Evolutionary conservation across 2,888 invertebrate species (phyloP).

Genomic region (Synanthedon formicaeformis): DNA sequence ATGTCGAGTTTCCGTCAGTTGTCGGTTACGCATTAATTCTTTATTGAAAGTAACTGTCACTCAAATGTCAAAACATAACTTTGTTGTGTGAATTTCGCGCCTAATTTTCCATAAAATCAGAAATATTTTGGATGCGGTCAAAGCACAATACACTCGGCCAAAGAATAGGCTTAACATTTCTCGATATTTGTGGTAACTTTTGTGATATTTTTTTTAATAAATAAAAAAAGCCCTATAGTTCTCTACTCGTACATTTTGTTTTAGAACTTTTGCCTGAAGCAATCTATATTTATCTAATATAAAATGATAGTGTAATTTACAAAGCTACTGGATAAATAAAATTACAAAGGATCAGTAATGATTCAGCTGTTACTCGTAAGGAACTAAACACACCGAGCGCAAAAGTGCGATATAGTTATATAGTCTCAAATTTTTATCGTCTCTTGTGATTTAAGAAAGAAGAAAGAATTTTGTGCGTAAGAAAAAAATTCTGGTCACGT

Average conservation of each 20-base stretch:
- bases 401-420: too few species aligned
- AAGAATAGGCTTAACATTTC: constrained; percentile 7
- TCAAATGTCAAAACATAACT: constrained; percentile 59
- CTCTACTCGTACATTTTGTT: too few species aligned
- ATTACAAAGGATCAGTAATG: constrained; percentile 37
- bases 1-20: constrained; percentile 28
- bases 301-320: constrained; percentile 10
- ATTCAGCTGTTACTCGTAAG: constrained; percentile 26
- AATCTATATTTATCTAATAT: neutral
- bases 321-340: constrained; percentile 52
- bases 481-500: too few species aligned
- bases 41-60: constrained; percentile 62
- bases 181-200: too few species aligned
- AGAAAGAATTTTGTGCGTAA: too few species aligned
- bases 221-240: too few species aligned
- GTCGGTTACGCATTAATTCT: constrained; percentile 48
- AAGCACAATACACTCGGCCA: constrained; percentile 13
- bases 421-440: too few species aligned
- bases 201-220: too few species aligned
- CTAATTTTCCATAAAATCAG: constrained; percentile 42
- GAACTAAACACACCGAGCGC: too few species aligned
- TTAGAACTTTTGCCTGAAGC: neutral
- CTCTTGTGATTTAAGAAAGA: too few species aligned
- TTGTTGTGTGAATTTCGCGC: constrained; percentile 33
- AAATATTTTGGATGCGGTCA: constrained; percentile 30